Conservation (phyloP, 2,797 vertebrate genomes). For the Cyprinella venusta region DNA sequence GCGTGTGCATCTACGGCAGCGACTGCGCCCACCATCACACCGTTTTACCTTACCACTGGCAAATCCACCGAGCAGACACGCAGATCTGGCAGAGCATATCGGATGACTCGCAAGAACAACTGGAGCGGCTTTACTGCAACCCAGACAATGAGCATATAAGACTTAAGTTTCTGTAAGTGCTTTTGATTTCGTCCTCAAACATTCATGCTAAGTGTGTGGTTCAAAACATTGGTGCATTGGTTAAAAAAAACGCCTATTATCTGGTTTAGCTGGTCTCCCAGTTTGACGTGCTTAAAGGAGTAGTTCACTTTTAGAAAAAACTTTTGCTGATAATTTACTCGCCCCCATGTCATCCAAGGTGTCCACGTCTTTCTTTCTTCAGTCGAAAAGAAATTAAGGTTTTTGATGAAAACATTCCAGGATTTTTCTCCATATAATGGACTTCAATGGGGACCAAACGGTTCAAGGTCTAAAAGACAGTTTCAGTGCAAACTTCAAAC, state of each 20-base stretch:
- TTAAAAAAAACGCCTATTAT: background rate
- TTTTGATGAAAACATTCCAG: no score
- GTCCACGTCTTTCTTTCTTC: no score
- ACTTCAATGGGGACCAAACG: no score
- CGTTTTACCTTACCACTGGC: conserved; percentile 95
- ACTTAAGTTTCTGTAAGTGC: conserved; percentile 93
- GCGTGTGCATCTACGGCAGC: conserved; percentile 89
- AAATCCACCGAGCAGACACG: conserved; percentile 86
- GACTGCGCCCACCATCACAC: conserved; percentile 97
- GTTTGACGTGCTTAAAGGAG: background rate
- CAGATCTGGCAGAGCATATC: conserved; percentile 93
- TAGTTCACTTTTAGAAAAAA: no score
- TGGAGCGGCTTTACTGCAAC: conserved; percentile 99
- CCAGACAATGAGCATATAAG: conserved; percentile 96
- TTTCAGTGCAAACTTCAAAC: no score
- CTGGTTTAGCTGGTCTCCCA: background rate
- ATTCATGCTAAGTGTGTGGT: background rate
- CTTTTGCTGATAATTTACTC: no score
- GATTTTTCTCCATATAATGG: no score
- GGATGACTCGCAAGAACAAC: conserved; percentile 96
- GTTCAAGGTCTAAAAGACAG: no score
- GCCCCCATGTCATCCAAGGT: no score
- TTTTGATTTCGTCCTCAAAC: background rate
- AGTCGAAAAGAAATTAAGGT: no score
- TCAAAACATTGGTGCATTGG: background rate